Conservation (phyloP, 2,888 invertebrate genomes). For the Drosophila demipolita region DNA sequence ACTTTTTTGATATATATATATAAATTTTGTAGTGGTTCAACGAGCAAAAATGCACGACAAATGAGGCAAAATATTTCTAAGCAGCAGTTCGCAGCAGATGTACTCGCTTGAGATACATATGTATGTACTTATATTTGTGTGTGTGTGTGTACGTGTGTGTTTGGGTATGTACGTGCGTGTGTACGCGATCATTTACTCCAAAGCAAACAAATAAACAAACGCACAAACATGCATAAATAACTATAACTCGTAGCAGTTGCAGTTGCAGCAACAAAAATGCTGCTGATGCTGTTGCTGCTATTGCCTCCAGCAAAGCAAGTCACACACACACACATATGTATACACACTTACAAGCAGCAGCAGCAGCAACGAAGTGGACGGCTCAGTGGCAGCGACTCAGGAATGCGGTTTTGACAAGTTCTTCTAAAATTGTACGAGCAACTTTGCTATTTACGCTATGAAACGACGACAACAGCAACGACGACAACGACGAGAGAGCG, state of each 20-base stretch:
- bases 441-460: conserved; percentile 83
- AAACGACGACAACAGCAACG: conserved; percentile 64
- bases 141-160: not conserved
- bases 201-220: conserved; percentile 80
- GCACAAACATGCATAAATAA: conserved; percentile 80
- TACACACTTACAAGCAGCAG: conserved; percentile 21
- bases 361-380: conserved; percentile 38
- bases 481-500: conserved; percentile 28
- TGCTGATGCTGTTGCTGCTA: conserved; percentile 23
- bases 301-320: conserved; percentile 77
- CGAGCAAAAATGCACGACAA: conserved; percentile 56
- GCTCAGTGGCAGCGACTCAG: conserved; percentile 70
- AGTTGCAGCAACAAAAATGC: conserved; percentile 59
- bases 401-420: conserved; percentile 85
- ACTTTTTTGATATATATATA: conserved; percentile 3
- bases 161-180: conserved; percentile 46
- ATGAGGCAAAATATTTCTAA: conserved; percentile 57
- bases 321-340: conserved; percentile 36
- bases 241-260: conserved; percentile 81
- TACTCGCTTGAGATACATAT: conserved; percentile 29
- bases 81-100: conserved; percentile 55
- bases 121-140: conserved; percentile 2
- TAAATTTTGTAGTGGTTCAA: conserved; percentile 43
- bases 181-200: conserved; percentile 80
- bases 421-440: conserved; percentile 84